Evolutionary conservation across 2,888 invertebrate species (phyloP).

Genomic region (Synanthedon vespiformis): DNA sequence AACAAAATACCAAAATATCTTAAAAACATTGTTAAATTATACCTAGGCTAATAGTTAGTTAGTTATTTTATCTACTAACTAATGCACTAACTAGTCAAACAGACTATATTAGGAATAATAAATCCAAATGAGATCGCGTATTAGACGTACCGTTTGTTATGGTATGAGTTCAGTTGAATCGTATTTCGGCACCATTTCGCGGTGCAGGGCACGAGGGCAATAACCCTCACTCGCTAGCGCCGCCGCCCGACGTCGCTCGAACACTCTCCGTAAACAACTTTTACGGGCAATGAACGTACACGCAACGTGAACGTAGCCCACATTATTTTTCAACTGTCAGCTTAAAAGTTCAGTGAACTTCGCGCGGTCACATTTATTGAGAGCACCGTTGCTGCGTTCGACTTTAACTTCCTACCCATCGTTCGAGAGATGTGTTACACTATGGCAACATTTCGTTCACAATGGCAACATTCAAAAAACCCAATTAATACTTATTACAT

Average conservation of each 20-base stretch:
- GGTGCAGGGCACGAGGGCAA: constrained; percentile 47
- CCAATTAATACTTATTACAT: too few relatives aligned
- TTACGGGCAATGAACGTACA: constrained; percentile 66
- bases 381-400: constrained; percentile 45
- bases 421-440: constrained; percentile 1
- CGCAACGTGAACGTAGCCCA: constrained; percentile 69
- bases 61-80: too few relatives aligned
- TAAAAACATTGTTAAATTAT: too few relatives aligned
- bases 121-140: too few relatives aligned
- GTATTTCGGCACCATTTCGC: constrained; percentile 61
- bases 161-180: constrained; percentile 34
- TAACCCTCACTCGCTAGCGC: constrained; percentile 41
- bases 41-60: too few relatives aligned
- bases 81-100: too few relatives aligned
- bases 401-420: constrained; percentile 49
- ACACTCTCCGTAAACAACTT: constrained; percentile 57
- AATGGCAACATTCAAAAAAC: too few relatives aligned
- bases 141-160: not conserved
- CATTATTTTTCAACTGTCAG: constrained; percentile 70
- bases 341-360: constrained; percentile 63
- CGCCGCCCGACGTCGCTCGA: constrained; percentile 12
- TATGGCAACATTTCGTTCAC: too few relatives aligned
- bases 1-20: too few relatives aligned
- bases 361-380: constrained; percentile 55
- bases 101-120: too few relatives aligned